Evolutionary conservation across 2,113 vertebrate genomes (phyloP), one percentile per base, ranked within the genome.

Genomic region (Desmodus rotundus): DNA sequence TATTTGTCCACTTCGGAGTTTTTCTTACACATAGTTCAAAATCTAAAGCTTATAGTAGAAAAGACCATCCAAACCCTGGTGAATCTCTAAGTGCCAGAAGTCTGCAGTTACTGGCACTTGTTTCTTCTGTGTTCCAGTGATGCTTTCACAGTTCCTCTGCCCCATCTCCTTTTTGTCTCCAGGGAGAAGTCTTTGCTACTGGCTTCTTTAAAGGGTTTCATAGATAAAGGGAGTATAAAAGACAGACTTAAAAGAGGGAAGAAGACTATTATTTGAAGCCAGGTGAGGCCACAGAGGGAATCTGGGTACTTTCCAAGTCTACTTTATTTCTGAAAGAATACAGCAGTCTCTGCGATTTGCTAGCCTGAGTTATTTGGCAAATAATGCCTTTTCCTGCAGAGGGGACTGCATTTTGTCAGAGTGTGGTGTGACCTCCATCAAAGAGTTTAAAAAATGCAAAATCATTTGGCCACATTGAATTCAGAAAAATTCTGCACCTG

Each of bases 151-250:
- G 14, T 72, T 89, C 19, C 41, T 88, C 50, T 67, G 33, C 38
- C 19, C 41, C n/a, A 10, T 70, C 24, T 93, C 45, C 9, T 65
- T 65, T 81, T 77, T 93, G 67, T 87, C 63, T 96, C 63, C 72
- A 47, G 43, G 77, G 81, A 90, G 88, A 76, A 43, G 24, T 89
- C 36, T 97, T 89, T 91, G 70, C 89, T 73, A 4, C 43, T 72
- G 70, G 0, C 31, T 36, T 95, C 81, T 96, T 93, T 16, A 91
- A 96, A 93, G 33, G 14, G 7, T 83, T 90, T 95, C 47, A 74
- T 38, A 97, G 83, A 90, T 73, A 47, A 96, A 89, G 54, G 36
- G 22, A 96, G 54, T 92, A 86, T 68, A 95, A 93, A 96, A 36
- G 3, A 89, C 31, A 73, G 61, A 47, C 38, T 94, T 93, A 52